These are phyloP conservation scores for Panopea generosa DNA, from an alignment of 2,888 invertebrate genomes.

Conservation along the genomic window DNA sequence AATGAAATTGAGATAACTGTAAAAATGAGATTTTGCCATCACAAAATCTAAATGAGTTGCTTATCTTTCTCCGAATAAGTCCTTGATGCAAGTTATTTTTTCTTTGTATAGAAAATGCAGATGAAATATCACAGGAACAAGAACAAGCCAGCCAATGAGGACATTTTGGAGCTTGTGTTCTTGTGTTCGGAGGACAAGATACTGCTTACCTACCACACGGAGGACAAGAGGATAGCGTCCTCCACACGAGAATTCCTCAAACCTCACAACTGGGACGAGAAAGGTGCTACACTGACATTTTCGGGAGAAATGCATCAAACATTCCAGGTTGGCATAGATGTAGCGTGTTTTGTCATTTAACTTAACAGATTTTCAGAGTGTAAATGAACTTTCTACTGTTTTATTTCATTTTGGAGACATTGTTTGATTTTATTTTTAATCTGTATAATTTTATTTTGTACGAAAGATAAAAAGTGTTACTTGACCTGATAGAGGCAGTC, in stretches of 20 bases:
- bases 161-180: slow-evolving; percentile 83
- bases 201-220: slow-evolving; percentile 84
- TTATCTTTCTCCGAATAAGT: too few relatives aligned
- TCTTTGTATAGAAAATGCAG: slow-evolving; percentile 81
- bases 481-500: too few relatives aligned
- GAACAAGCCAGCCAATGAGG: slow-evolving; percentile 80
- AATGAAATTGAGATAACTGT: too few relatives aligned
- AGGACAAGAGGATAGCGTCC: slow-evolving; percentile 82
- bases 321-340: slow-evolving; percentile 85
- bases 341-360: background rate
- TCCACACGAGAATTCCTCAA: slow-evolving; percentile 84
- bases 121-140: slow-evolving; percentile 81
- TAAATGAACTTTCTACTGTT: background rate
- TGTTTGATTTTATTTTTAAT: too few relatives aligned
- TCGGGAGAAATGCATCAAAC: slow-evolving; percentile 82
- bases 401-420: too few relatives aligned
- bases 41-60: too few relatives aligned
- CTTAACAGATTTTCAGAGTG: background rate
- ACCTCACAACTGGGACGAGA: slow-evolving; percentile 84
- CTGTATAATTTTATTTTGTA: too few relatives aligned
- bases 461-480: too few relatives aligned
- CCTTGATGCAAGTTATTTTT: too few relatives aligned
- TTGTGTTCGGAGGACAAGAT: slow-evolving; percentile 83
- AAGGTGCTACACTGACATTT: slow-evolving; percentile 82
- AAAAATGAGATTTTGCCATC: too few relatives aligned